These are phyloP conservation scores for Oppia nitens DNA, from an alignment of 1,140 invertebrate genomes.

Conservation along the genomic window DNA sequence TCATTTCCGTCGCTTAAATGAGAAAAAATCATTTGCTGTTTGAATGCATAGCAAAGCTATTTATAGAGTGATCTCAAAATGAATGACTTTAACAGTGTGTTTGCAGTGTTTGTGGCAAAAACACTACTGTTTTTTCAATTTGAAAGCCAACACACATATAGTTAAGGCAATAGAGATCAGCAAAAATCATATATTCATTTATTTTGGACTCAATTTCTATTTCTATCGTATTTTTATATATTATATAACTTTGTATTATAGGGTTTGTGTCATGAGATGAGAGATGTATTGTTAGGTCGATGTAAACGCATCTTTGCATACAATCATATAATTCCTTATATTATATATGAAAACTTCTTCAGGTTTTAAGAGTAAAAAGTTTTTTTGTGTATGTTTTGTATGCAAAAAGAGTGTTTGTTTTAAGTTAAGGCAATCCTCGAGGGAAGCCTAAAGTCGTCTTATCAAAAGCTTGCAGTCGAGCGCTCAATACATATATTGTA, in stretches of 20 bases:
- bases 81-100: not conserved
- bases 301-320: not conserved
- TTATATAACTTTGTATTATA: not conserved
- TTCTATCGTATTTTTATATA: no score
- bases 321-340: not conserved
- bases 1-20: not conserved
- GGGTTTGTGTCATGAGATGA: not conserved
- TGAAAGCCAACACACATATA: no score
- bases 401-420: not conserved
- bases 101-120: not conserved
- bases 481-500: no score
- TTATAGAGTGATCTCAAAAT: not conserved
- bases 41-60: not conserved
- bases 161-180: no score
- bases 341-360: not conserved
- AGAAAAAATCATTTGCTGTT: not conserved
- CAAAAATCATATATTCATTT: no score
- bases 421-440: not conserved
- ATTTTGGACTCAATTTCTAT: no score
- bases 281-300: not conserved
- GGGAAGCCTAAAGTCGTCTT: not conserved
- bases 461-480: not conserved
- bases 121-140: no score
- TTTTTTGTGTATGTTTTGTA: not conserved
- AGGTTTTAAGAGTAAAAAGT: not conserved